phyloP scores from a whole-genome alignment of 2,888 invertebrate species.

The Emmelina monodactyla region DNA sequence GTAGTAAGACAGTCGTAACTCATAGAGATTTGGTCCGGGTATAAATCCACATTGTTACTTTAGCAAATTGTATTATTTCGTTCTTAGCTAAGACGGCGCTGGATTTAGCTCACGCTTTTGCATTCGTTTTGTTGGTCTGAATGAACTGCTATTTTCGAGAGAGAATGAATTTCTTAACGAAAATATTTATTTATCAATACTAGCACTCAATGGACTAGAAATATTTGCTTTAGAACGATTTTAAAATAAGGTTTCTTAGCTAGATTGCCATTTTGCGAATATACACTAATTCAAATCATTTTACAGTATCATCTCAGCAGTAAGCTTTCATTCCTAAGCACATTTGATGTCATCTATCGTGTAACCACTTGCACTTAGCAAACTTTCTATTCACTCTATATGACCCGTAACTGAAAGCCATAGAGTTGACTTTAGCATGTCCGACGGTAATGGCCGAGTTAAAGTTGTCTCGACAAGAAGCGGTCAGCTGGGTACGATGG shows the following conservation, averaged over 20 bases:
- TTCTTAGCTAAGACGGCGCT: conserved; percentile 6
- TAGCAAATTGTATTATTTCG: conserved; percentile 22
- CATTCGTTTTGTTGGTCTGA: no score
- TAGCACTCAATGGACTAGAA: no score
- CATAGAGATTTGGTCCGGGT: conserved; percentile 32
- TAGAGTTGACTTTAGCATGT: conserved; percentile 19
- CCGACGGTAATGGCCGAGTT: no score
- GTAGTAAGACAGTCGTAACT: conserved; percentile 26
- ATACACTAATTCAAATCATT: no score
- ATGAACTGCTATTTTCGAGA: no score
- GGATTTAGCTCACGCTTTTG: no score
- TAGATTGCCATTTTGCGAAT: no score
- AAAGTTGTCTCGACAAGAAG: conserved; percentile 21
- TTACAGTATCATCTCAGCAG: no score
- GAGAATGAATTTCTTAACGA: no score
- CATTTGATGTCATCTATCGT: conserved; percentile 32
- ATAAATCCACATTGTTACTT: conserved; percentile 32
- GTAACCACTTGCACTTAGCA: conserved; percentile 26
- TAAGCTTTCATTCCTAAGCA: conserved; percentile 16
- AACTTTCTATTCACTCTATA: conserved; percentile 11
- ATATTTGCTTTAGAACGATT: no score
- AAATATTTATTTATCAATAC: no score
- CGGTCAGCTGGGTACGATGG: conserved; percentile 55
- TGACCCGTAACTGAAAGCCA: conserved; percentile 13
- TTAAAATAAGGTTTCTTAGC: no score